phyloP scores from a whole-genome alignment of 2,113 vertebrate species.

The Cnemophilus loriae region DNA sequence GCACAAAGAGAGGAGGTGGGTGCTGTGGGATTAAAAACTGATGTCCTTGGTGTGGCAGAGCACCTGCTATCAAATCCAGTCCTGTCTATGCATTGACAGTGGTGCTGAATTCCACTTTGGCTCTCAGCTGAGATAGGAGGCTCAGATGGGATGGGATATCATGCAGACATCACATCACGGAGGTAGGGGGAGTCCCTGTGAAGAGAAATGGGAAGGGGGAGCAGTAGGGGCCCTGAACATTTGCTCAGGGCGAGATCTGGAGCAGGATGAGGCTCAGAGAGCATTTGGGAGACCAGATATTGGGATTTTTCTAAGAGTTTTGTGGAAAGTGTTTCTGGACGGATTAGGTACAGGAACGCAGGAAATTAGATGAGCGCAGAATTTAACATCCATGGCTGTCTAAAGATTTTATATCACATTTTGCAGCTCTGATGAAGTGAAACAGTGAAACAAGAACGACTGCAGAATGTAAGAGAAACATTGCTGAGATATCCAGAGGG shows the following conservation, averaged over 20 bases:
- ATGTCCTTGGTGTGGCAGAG: background rate
- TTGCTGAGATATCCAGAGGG: background rate
- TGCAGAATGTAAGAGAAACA: background rate
- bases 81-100: background rate
- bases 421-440: background rate
- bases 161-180: background rate
- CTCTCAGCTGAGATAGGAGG: background rate
- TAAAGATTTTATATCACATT: background rate
- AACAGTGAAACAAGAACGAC: background rate
- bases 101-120: background rate
- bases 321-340: background rate
- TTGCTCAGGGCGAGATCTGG: background rate
- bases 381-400: background rate
- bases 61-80: background rate
- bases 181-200: fast-evolving
- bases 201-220: background rate
- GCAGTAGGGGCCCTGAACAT: background rate
- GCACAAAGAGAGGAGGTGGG: background rate
- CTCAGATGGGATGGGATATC: background rate
- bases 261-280: background rate
- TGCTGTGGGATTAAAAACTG: background rate
- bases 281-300: background rate
- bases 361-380: background rate
- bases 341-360: background rate
- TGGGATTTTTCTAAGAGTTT: background rate